Evolutionary conservation across 2,888 invertebrate genomes (phyloP), one percentile per base, ranked within the genome.

Genomic region (Dioctria linearis): DNA sequence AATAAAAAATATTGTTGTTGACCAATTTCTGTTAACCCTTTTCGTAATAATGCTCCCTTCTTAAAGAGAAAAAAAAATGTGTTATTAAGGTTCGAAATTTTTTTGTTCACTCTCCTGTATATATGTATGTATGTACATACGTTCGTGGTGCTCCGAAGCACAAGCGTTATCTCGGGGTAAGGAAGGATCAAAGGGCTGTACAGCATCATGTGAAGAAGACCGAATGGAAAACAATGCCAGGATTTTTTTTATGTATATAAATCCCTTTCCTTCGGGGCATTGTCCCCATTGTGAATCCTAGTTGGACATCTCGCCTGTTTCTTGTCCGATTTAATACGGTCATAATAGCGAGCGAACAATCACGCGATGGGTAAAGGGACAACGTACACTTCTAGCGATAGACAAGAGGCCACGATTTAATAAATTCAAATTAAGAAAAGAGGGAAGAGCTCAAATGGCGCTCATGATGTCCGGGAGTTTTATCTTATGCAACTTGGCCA

Each of bases 221-320:
- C 75, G 42, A 40, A 75, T 39, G 57, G 75, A 59, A 75, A 75
- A 75, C 75, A 75, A 59, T 39, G 43, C 9, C 5, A 46, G 25
- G 39, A 8, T 61, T 54, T 66, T 54, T 66, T 65, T 25, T 25
- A 25, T 25, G 25, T 25, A 25, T 25, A 42, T 66, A 8, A 42
- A 49, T 25, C 25, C 49, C 65, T 78, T 66, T 51, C 43, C 39
- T 46, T n/a, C 54, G 49, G 46, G 43, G 42, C 43, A 79, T 59
- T 57, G 79, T 69, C 40, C 39, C 79, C 46, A 67, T 87, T 87
- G 86, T 87, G 85, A 85, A 84, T 85, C 86, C 84, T 86, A 84
- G 87, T 87, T 87, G 87, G 87, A 87, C 87, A 87, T 87, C 87
- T 87, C 87, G 87, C 87, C 87, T 87, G 84, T 84, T 84, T 83